phyloP scores from a whole-genome alignment of 2,888 invertebrate genomes.

The Synanthedon vespiformis region DNA sequence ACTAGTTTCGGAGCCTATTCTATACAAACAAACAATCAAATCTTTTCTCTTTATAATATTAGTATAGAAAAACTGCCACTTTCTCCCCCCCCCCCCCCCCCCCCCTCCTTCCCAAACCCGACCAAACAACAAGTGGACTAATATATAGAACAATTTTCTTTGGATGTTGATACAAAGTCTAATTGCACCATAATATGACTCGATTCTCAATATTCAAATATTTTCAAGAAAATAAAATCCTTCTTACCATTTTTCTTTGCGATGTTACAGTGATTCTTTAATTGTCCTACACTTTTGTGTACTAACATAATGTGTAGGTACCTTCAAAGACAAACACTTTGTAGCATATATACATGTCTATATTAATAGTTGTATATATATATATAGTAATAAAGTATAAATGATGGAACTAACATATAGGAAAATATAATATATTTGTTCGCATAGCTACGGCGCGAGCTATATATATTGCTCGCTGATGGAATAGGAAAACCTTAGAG shows the following conservation, averaged over 20 bases:
- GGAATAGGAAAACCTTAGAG: constrained; percentile 16
- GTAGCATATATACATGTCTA: constrained; percentile 25
- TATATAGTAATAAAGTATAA: constrained; percentile 69
- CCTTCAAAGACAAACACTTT: constrained; percentile 30
- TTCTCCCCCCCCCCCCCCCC: no score
- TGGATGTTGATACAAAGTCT: no score
- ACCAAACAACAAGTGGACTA: no score
- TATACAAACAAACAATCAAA: no score
- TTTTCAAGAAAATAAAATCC: no score
- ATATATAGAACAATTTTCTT: no score
- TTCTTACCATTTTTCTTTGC: constrained; percentile 2
- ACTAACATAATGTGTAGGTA: constrained; percentile 8
- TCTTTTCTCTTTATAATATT: no score
- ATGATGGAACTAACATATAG: constrained; percentile 69
- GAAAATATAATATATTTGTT: constrained; percentile 69
- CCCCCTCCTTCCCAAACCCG: no score
- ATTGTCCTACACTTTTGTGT: constrained; percentile 36
- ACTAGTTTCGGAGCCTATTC: no score
- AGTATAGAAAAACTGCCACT: no score
- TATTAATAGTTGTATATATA: constrained; percentile 46
- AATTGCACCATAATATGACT: no score
- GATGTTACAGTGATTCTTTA: constrained; percentile 63
- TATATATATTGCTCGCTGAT: constrained; percentile 58
- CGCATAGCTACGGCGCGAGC: constrained; percentile 55
- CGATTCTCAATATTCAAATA: no score